Percentiles rank a stretch among this genome's conserved stretches.
Conservation (phyloP, 2,797 vertebrate genomes). For the Phrynocephalus guinanensis region DNA sequence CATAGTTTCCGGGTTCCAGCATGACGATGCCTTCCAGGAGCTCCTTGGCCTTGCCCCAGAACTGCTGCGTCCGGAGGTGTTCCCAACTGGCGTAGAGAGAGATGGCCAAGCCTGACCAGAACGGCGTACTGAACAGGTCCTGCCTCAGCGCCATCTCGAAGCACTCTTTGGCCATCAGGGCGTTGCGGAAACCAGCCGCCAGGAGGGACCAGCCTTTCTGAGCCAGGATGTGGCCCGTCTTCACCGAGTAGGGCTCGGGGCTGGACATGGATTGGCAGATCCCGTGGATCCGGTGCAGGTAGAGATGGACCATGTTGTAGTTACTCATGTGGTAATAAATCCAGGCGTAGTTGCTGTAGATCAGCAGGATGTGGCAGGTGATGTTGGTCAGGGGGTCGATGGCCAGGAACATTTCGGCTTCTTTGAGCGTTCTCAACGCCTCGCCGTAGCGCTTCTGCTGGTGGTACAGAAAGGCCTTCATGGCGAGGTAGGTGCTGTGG, state of each 20-base stretch:
- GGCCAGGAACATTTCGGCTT: not conserved
- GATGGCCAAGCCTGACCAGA: not conserved
- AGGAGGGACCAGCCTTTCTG: slow-evolving; percentile 77
- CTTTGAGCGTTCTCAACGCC: not conserved
- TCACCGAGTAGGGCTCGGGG: slow-evolving; percentile 56
- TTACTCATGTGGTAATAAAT: slow-evolving; percentile 67
- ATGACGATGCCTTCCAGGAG: not conserved
- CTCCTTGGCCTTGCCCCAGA: not conserved
- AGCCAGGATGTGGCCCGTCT: slow-evolving; percentile 62
- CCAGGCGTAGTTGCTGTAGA: slow-evolving; percentile 75
- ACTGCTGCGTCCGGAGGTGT: not conserved
- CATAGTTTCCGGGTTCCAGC: not conserved
- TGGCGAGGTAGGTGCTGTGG: not conserved
- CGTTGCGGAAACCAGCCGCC: slow-evolving; percentile 55
- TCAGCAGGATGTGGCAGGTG: not conserved
- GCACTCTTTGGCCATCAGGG: slow-evolving; percentile 42
- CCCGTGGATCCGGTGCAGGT: slow-evolving; percentile 55
- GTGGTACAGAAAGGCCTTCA: not conserved
- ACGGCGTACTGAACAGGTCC: not conserved
- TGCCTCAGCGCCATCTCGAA: not conserved
- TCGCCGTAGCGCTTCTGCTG: not conserved
- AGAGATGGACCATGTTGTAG: slow-evolving; percentile 47
- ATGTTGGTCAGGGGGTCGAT: not conserved
- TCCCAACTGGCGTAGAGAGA: not conserved
- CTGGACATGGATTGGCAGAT: slow-evolving; percentile 59